Evolutionary conservation across 2,113 vertebrate genomes (phyloP), one percentile per base, ranked within the genome.

Genomic region (Pristiophorus japonicus): DNA sequence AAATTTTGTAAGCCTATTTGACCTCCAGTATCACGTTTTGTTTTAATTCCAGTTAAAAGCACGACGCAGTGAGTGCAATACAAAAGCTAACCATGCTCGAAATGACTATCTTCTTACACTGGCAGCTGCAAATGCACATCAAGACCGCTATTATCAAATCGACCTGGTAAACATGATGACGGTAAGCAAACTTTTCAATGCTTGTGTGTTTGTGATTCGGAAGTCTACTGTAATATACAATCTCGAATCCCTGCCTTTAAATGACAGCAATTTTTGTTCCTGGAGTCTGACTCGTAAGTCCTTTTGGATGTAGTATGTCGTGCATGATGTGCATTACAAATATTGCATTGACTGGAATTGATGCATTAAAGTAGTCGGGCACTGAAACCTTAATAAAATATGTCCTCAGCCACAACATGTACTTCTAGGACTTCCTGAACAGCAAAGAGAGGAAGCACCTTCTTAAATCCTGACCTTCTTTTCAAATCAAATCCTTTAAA

Each of bases 71-170:
- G 99, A 99, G 96, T 99, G 98, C 96, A 99, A 99, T 96, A 98
- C 98, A 94, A 99, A 99, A 97, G 99, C 99, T 0, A 99, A 98
- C 30, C 99, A 99, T 0, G 99, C 99, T 18, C 97, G 99, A 96
- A 99, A 99, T 59, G 99, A 99, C 97, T 99, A 99, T 96, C 98
- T 99, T 95, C 98, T 99, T 95, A 99, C 98, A 0, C 97, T 99
- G 96, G 99, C 99, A 95, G 99, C 99, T 95, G 99, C 99, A 95
- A 99, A 99, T 30, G 99, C 99, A 65, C 99, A 99, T 96, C 99
- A 99, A 42, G 99, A 99, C 96, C 99, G 99, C 96, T 99, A 99
- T 96, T 99, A 99, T 96, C 98, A 99, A 73, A 99, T 98, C 24
- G 99, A 99, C 96, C 97, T 99, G 70, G 97, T 98, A 55, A 98